Evolutionary conservation across 2,888 invertebrate genomes (phyloP), one percentile per base, ranked within the genome.

Genomic region (Folsomia manolachei): DNA sequence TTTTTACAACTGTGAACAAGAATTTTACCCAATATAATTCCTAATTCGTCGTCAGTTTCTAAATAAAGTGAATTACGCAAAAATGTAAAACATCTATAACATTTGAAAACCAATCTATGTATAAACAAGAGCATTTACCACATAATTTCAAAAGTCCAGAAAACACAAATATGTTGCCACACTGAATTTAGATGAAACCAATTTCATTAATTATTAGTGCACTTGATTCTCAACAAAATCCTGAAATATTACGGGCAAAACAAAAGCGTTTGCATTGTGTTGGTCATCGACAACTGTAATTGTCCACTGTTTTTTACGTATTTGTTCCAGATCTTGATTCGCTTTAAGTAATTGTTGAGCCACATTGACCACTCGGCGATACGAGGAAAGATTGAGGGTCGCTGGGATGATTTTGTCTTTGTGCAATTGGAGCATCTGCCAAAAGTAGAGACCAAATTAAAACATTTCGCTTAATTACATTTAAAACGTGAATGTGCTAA

Each of bases 161-260:
- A 78, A 85, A 87, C 1, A 89, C 86, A 82, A 88, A 87, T 66
- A 89, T 87, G 78, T 87, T 85, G 18, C 88, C 88, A 81, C 84
- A 86, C 88, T 85, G 81, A 71, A 83, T 81, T 39, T 39, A 39
- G 4, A n/a, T 39, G 14, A 39, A 39, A 39, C 14, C 4, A 39
- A 39, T 39, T 39, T 4, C 39, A 39, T 39, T 9, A 14, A 39
- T 39, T 39, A 39, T 39, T 39, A 9, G 4, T 39, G 39, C 14
- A 9, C 39, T n/a, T n/a, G n/a, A n/a, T n/a, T n/a, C n/a, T n/a
- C n/a, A n/a, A n/a, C n/a, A n/a, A n/a, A n/a, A n/a, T n/a, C n/a
- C n/a, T n/a, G n/a, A n/a, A n/a, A n/a, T n/a, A 39, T 14, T 82
- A 86, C 85, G 19, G 88, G 87, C 69, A 88, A 81, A 61, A 88